Evolutionary conservation across 2,888 invertebrate genomes (phyloP).

Genomic region (Colostygia pectinataria): DNA sequence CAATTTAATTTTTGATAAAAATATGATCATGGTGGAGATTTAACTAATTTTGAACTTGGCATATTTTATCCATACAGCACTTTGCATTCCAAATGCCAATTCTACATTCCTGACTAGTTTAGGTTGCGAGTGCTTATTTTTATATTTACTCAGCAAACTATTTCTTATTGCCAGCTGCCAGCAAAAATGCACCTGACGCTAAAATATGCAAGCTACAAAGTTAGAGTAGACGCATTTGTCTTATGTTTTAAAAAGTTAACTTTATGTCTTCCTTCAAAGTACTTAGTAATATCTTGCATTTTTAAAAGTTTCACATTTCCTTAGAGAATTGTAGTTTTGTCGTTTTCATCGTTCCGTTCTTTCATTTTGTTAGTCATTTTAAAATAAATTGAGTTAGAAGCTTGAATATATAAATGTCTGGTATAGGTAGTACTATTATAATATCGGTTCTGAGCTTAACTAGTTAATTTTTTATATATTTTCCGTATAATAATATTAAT

Average conservation of each 20-base stretch:
- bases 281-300: background rate
- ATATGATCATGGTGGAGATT: too few species aligned
- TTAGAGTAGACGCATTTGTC: constrained; percentile 4
- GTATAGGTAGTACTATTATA: too few species aligned
- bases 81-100: too few species aligned
- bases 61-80: too few species aligned
- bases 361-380: too few species aligned
- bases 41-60: too few species aligned
- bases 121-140: background rate
- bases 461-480: too few species aligned
- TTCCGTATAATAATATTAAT: too few species aligned
- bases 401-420: too few species aligned
- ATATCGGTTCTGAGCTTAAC: too few species aligned
- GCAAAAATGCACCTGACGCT: constrained; percentile 13
- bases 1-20: too few species aligned
- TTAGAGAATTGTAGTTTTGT: background rate
- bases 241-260: background rate
- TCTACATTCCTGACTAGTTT: constrained; percentile 3
- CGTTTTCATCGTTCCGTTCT: background rate
- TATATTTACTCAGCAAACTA: constrained; percentile 5
- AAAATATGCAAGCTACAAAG: constrained; percentile 10
- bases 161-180: constrained; percentile 8
- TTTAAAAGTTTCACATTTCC: background rate
- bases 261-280: background rate
- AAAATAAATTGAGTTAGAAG: too few species aligned